Evolutionary conservation across 1,140 invertebrate genomes (phyloP).

Genomic region (Caligus rogercresseyi): DNA sequence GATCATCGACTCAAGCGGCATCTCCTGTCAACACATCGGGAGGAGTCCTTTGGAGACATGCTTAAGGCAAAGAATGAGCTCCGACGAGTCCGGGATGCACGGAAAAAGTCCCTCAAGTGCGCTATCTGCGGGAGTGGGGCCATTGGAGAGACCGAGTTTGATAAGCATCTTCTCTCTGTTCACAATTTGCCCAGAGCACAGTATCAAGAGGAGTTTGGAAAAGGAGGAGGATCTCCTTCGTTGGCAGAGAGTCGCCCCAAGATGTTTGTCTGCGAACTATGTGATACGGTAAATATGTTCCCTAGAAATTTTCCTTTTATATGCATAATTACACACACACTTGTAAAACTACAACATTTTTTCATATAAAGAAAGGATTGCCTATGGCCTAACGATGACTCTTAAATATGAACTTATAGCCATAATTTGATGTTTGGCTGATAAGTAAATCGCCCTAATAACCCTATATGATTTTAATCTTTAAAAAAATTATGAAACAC

Average conservation of each 20-base stretch:
- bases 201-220: conserved; percentile 17
- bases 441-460: no score
- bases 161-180: conserved; percentile 10
- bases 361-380: no score
- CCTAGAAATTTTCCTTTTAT: no score
- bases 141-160: conserved; percentile 10
- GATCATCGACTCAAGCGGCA: conserved; percentile 16
- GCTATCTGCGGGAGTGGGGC: conserved; percentile 4
- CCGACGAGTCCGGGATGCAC: conserved; percentile 1
- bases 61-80: conserved; percentile 17
- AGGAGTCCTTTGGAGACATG: conserved; percentile 4
- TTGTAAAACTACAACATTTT: no score
- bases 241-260: not conserved
- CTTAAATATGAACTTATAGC: no score
- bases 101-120: conserved; percentile 12
- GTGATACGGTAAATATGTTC: conserved; percentile 4
- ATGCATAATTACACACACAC: not conserved
- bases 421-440: no score
- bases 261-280: conserved; percentile 17
- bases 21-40: conserved; percentile 11
- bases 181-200: conserved; percentile 7
- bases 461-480: no score
- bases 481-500: no score
- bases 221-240: no score
- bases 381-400: no score